phyloP scores from a whole-genome alignment of 2,113 vertebrate species.

The Zootoca vivipara region DNA sequence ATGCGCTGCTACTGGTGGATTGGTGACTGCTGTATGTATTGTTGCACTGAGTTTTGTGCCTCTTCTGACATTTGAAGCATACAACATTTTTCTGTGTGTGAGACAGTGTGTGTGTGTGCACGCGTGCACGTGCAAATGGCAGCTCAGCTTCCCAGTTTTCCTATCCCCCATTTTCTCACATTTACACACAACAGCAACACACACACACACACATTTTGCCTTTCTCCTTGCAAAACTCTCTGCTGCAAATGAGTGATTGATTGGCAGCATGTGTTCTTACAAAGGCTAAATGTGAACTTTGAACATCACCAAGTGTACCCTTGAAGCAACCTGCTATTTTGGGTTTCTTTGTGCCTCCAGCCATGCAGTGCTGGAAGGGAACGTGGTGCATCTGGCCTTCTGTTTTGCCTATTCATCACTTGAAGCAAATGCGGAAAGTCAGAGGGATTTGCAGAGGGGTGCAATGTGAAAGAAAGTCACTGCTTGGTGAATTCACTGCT shows the following conservation, averaged over 20 bases:
- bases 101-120: too few relatives aligned
- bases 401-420: constrained; percentile 20
- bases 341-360: constrained; percentile 19
- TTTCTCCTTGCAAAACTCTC: constrained; percentile 16
- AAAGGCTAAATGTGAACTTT: constrained; percentile 22
- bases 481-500: constrained; percentile 14
- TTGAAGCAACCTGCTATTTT: constrained; percentile 25
- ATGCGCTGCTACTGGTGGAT: background rate
- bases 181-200: background rate
- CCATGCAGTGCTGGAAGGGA: constrained; percentile 23
- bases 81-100: background rate
- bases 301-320: background rate
- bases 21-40: background rate
- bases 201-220: background rate
- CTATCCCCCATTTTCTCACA: background rate
- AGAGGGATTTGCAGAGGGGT: background rate
- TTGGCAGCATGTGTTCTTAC: constrained; percentile 24
- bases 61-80: background rate
- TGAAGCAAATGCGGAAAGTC: background rate
- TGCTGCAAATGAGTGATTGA: constrained; percentile 28
- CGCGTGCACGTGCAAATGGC: too few relatives aligned
- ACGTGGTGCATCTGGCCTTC: background rate
- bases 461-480: background rate
- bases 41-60: background rate
- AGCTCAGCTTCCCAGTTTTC: background rate